Evolutionary conservation across 2,113 vertebrate species (phyloP).

Genomic region (Otocyon megalotis): DNA sequence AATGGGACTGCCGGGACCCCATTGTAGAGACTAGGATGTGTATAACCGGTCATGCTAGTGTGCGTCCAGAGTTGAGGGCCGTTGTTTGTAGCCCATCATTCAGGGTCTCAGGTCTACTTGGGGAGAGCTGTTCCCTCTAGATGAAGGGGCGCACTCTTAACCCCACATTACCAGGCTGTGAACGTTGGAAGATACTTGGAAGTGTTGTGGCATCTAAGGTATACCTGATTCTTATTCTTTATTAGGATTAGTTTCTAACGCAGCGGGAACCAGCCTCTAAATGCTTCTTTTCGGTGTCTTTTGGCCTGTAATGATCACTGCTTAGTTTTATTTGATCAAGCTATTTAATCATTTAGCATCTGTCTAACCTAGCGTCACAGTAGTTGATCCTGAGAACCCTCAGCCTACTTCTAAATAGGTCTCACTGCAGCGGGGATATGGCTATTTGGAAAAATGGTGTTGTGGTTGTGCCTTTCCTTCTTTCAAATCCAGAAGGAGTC

Average conservation of each 20-base stretch:
- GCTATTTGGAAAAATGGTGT: neutral
- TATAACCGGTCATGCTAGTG: neutral
- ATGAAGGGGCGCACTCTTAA: neutral
- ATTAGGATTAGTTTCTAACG: neutral
- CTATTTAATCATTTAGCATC: neutral
- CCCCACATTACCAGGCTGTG: neutral
- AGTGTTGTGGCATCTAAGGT: constrained; percentile 19
- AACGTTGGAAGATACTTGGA: neutral
- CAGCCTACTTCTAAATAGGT: neutral
- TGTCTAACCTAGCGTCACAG: neutral
- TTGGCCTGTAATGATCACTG: neutral
- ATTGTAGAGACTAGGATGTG: neutral
- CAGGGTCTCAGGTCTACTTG: neutral
- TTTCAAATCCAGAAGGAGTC: constrained; percentile 35
- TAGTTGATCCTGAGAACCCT: neutral
- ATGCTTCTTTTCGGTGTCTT: neutral
- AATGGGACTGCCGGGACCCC: neutral
- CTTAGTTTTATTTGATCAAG: constrained; percentile 37
- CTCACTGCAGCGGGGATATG: neutral
- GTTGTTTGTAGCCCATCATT: neutral
- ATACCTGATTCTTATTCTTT: neutral
- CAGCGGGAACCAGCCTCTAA: neutral
- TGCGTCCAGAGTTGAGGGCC: neutral
- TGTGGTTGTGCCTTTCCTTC: neutral
- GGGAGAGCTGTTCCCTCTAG: neutral